Base-by-base conservation (phyloP, 2,797 vertebrate genomes). In the Buceros bicornis region DNA sequence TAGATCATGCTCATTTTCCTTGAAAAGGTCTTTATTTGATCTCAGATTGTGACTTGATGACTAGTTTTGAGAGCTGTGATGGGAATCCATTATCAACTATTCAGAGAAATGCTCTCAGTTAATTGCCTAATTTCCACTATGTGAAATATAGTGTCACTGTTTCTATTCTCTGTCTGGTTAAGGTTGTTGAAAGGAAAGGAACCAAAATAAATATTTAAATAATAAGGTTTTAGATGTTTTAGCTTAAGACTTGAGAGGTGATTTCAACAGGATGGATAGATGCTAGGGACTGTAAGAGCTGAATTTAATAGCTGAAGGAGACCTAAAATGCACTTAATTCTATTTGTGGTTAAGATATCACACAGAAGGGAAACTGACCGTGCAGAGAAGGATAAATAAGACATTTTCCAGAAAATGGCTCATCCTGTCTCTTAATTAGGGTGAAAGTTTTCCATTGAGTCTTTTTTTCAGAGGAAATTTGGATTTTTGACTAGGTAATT, bases 11-110 rank as follows among this genome's bases (percentile, higher is more conserved):
- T 83, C 66, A 71, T 93, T 93, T 95, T 93, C 80, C 69, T 90
- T 90, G 67, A 85, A 94, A 96, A 84, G 62, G 66, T 66, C 62
- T 94, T 91, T 84, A 79, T 83, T 87, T 96, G 66, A 87, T 84
- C 90, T 94, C 66, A 72, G 1, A 47, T 81, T 91, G 48, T 90
- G 82, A 91, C 82, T 94, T 51, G 60, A 88, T 91, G 89, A 93
- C 82, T 91, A 76, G 93, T 90, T 88, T 91, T 91, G 66, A 93
- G 66, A 90, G 51, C 82, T 91, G n/a, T 95, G 85, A 88, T 84
- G 82, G 93, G 89, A 96, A 94, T 93, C 82, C 43, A 79, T 93
- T 95, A 90, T 82, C 73, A 84, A 4, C 43, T 90, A 22, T 84
- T 95, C 77, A 84, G 51, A 90, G 16, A 93, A 72, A 92, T 62